Conservation (phyloP, 2,888 invertebrate genomes). For the Cephus spinipes region DNA sequence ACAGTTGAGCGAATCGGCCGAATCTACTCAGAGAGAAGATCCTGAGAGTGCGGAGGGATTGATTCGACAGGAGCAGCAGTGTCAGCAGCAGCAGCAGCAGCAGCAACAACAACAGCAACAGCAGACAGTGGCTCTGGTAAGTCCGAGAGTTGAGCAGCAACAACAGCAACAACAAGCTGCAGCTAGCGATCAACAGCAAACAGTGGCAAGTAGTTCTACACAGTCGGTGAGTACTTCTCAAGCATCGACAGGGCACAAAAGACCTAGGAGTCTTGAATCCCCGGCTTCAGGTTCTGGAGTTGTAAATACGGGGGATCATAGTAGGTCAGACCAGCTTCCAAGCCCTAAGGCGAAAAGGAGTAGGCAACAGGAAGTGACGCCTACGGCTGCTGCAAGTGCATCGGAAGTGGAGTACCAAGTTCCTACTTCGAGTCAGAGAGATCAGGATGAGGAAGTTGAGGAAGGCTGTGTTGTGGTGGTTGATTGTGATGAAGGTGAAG, state of each 20-base stretch:
- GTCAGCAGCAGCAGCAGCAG: conserved; percentile 44
- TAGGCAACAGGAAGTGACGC: conserved; percentile 53
- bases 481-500: conserved; percentile 83
- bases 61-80: conserved; percentile 44
- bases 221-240: conserved; percentile 79
- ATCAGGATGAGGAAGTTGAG: conserved; percentile 74
- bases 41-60: conserved; percentile 67
- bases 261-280: conserved; percentile 68
- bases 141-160: conserved; percentile 59
- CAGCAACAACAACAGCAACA: conserved; percentile 41
- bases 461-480: conserved; percentile 84
- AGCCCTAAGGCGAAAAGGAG: conserved; percentile 59
- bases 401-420: conserved; percentile 70
- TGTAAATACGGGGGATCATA: conserved; percentile 53
- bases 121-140: conserved; percentile 63
- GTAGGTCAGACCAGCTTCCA: conserved; percentile 53
- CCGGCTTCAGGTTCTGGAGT: conserved; percentile 54
- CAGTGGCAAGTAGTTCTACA: conserved; percentile 70
- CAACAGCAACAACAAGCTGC: conserved; percentile 52
- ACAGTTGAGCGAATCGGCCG: conserved; percentile 66
- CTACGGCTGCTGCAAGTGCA: conserved; percentile 54
- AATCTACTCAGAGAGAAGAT: conserved; percentile 71
- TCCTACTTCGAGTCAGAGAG: conserved; percentile 87
- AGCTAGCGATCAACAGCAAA: conserved; percentile 62
- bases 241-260: conserved; percentile 70